These are phyloP conservation scores for Opisthograptis luteolata DNA, from an alignment of 2,888 invertebrate genomes.

Conservation along the genomic window DNA sequence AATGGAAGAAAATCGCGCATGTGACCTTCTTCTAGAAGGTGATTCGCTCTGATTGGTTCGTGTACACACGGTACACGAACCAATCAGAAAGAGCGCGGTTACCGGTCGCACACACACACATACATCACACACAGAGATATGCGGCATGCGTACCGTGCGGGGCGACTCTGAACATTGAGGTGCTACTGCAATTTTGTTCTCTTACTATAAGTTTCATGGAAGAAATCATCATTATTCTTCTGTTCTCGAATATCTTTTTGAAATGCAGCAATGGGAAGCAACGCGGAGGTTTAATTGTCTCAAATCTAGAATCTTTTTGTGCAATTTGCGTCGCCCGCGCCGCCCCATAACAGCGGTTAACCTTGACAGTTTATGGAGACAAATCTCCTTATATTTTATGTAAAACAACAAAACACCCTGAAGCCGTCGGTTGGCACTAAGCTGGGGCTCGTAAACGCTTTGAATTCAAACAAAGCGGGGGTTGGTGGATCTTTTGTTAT, in stretches of 20 bases:
- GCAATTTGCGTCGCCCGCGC: constrained; percentile 8
- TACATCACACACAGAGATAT: no score
- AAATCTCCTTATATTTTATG: constrained; percentile 32
- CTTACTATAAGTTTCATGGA: no score
- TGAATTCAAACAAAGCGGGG: constrained; percentile 22
- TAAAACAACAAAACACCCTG: constrained; percentile 26
- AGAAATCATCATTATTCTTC: neutral
- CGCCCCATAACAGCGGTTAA: constrained; percentile 19
- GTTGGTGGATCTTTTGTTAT: constrained; percentile 24
- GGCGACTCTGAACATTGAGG: no score
- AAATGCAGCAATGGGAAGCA: neutral
- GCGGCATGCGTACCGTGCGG: no score
- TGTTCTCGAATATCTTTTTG: neutral
- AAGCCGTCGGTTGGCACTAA: constrained; percentile 18
- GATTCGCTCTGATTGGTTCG: no score
- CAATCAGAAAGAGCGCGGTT: no score
- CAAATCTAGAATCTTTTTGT: constrained; percentile 16
- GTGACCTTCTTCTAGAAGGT: no score
- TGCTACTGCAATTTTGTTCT: no score
- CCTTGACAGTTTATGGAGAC: constrained; percentile 34
- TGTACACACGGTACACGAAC: no score
- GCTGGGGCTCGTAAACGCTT: constrained; percentile 20
- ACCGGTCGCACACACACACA: no score
- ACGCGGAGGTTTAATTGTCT: constrained; percentile 7
- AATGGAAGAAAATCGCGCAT: no score